Conservation (phyloP, 2,113 vertebrate species). For the Theristicus caerulescens region DNA sequence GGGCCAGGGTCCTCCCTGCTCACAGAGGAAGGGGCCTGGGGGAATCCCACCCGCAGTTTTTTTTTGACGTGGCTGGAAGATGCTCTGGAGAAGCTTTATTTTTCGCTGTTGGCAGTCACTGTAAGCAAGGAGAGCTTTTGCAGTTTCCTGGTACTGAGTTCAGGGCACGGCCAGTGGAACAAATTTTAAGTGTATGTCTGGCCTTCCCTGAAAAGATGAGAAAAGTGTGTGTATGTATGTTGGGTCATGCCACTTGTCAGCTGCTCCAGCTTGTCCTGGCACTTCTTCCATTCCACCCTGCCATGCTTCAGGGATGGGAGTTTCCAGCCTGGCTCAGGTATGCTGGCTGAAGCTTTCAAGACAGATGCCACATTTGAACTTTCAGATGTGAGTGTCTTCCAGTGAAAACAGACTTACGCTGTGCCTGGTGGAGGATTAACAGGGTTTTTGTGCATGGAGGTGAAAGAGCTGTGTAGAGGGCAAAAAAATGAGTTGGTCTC, state of each 20-base stretch:
- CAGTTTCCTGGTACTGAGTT: neutral
- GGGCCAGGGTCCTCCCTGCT: neutral
- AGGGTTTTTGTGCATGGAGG: neutral
- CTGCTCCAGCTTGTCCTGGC: conserved; percentile 34
- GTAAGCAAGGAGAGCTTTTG: neutral
- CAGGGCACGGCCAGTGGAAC: neutral
- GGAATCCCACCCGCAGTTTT: neutral
- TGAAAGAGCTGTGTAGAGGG: neutral
- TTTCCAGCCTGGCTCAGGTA: conserved; percentile 45
- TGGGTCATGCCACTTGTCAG: neutral
- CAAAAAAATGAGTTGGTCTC: neutral
- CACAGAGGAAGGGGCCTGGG: neutral
- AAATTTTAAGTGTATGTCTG: neutral
- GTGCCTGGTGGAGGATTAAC: neutral
- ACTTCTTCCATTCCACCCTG: neutral
- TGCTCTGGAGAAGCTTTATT: neutral
- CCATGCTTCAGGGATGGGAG: neutral
- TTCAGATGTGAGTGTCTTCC: neutral
- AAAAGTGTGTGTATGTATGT: neutral
- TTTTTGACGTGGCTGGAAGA: neutral
- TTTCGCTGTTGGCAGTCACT: neutral
- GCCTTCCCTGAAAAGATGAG: neutral
- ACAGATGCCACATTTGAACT: neutral
- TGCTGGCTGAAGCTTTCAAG: neutral
- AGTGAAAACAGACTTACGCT: neutral